Conservation (phyloP, 2,797 vertebrate genomes). For the Trichosurus vulpecula region DNA sequence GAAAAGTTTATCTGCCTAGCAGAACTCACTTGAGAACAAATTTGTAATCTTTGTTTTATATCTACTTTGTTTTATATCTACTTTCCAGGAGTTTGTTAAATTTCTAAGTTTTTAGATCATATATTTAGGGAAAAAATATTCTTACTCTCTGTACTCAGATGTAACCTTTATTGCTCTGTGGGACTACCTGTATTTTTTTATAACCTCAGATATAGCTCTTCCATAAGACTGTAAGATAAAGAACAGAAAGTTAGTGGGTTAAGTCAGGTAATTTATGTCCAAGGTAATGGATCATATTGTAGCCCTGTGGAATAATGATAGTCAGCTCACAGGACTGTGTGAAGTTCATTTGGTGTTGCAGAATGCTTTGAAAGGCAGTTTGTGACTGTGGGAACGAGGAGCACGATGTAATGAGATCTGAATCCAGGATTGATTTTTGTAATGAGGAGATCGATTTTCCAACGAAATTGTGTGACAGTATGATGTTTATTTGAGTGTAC, state of each 20-base stretch:
- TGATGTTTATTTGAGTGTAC: conserved; percentile 45
- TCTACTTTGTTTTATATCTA: background rate
- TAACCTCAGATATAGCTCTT: background rate
- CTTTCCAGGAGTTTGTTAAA: background rate
- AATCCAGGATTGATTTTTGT: conserved; percentile 63
- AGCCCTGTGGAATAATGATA: conserved; percentile 17
- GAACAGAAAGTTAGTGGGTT: conserved; percentile 17
- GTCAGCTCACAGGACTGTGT: conserved; percentile 38
- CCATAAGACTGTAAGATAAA: background rate
- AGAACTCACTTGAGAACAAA: conserved; percentile 28
- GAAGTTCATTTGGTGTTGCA: conserved; percentile 29
- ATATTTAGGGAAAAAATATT: background rate
- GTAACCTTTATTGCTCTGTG: background rate
- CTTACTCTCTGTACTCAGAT: background rate
- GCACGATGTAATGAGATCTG: conserved; percentile 58
- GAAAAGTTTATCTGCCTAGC: conserved; percentile 9
- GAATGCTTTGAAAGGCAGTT: conserved; percentile 49
- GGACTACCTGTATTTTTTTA: background rate
- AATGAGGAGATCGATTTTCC: conserved; percentile 65
- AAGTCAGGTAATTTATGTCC: conserved; percentile 13
- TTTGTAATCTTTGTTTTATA: background rate
- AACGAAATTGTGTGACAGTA: conserved; percentile 26
- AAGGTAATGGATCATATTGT: conserved; percentile 10
- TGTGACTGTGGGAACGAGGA: conserved; percentile 53
- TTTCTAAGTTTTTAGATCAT: background rate